Percentiles rank a stretch among this genome's conserved stretches.
Conservation (phyloP, 2,797 vertebrate species). For the Parauchenoglanis ngamensis region DNA sequence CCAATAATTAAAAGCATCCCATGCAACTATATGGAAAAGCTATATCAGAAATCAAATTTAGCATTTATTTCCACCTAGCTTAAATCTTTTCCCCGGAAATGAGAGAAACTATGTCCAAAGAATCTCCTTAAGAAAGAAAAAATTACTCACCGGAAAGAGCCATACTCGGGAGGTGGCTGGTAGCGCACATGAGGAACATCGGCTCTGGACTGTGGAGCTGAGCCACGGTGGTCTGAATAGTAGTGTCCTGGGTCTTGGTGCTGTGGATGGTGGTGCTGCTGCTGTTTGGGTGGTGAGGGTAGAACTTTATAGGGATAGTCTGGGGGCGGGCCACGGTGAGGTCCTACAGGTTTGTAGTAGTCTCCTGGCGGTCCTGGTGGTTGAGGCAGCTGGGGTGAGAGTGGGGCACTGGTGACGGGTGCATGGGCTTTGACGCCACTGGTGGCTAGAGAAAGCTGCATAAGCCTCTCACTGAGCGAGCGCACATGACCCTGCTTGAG, state of each 20-base stretch:
- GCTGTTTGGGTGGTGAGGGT: slow-evolving; percentile 80
- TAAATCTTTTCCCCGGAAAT: not conserved
- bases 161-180: slow-evolving; percentile 96
- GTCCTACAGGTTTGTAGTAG: slow-evolving; percentile 85
- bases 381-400: slow-evolving; percentile 85
- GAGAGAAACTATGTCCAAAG: not conserved
- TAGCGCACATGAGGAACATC: slow-evolving; percentile 92
- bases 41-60: not conserved
- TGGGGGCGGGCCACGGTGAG: slow-evolving; percentile 90
- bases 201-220: slow-evolving; percentile 81
- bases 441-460: slow-evolving; percentile 96
- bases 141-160: slow-evolving; percentile 87
- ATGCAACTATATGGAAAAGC: not conserved
- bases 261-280: slow-evolving; percentile 68
- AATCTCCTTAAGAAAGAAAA: too few species aligned
- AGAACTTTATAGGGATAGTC: slow-evolving; percentile 93
- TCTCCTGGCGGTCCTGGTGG: slow-evolving; percentile 83
- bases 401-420: slow-evolving; percentile 87
- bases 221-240: slow-evolving; percentile 85
- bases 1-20: not conserved
- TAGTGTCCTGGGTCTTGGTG: slow-evolving; percentile 83
- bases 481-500: slow-evolving; percentile 97
- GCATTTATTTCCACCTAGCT: not conserved
- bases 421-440: slow-evolving; percentile 94
- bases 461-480: slow-evolving; percentile 92